Evolutionary conservation across 2,797 vertebrate species (phyloP).

Genomic region (Sardinella longiceps): DNA sequence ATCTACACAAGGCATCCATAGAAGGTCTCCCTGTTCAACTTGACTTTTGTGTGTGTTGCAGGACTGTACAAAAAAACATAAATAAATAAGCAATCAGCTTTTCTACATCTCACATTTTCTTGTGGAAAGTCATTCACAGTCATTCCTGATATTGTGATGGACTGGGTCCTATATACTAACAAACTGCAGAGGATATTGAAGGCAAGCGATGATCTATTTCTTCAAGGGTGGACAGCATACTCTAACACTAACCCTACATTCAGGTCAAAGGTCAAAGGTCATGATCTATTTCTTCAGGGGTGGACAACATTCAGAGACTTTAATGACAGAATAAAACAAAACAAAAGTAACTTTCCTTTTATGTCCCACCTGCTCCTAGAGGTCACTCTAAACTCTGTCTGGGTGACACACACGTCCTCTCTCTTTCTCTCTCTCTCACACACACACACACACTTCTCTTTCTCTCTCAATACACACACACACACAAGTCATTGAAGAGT

Average conservation of each 20-base stretch:
- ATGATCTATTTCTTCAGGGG: too few relatives aligned
- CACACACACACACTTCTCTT: neutral
- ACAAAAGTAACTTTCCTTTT: neutral
- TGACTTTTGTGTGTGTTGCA: neutral
- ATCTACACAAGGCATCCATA: neutral
- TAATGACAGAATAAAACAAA: neutral
- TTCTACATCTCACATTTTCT: neutral
- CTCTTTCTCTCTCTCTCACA: too few relatives aligned
- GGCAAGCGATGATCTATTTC: neutral
- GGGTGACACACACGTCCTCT: too few relatives aligned
- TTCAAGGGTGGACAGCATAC: too few relatives aligned
- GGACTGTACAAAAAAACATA: neutral
- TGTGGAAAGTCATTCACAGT: neutral
- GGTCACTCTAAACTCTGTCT: neutral
- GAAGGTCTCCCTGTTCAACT: neutral
- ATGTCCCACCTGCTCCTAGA: neutral
- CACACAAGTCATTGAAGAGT: neutral
- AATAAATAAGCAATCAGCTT: neutral
- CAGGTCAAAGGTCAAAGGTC: too few relatives aligned
- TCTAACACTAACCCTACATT: too few relatives aligned
- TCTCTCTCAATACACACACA: neutral
- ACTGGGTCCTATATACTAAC: neutral
- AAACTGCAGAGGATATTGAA: neutral
- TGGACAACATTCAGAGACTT: neutral
- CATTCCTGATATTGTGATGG: neutral